Evolutionary conservation across 2,888 invertebrate genomes (phyloP).

Genomic region (Geophilus truncorum): DNA sequence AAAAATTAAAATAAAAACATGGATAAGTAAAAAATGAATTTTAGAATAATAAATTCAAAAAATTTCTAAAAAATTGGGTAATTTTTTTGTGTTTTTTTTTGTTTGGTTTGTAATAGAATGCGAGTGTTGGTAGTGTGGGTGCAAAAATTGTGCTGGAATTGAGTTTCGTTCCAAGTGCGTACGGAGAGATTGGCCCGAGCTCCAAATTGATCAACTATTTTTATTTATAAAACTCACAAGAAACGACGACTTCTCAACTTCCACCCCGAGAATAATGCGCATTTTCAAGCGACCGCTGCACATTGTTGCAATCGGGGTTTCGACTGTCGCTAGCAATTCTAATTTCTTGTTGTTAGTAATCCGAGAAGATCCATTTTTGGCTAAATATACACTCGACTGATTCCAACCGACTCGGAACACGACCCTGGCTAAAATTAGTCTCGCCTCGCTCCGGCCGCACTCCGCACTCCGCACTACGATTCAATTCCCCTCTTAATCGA

Average conservation of each 20-base stretch:
- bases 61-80: not conserved
- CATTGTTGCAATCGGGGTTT: not conserved
- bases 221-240: no score
- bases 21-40: no score
- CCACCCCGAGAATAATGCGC: not conserved
- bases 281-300: not conserved
- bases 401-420: not conserved
- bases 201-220: not conserved
- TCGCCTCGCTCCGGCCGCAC: not conserved
- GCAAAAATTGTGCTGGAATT: not conserved
- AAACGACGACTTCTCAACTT: not conserved
- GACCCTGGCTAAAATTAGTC: conserved; percentile 23
- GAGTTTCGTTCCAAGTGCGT: not conserved
- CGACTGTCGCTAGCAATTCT: not conserved
- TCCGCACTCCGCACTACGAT: no score
- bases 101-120: no score
- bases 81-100: not conserved
- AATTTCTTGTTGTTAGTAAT: not conserved
- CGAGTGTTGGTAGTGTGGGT: not conserved
- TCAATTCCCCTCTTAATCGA: no score
- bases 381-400: not conserved
- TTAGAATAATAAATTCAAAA: not conserved
- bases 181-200: not conserved
- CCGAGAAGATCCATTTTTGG: conserved; percentile 10
- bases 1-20: conserved; percentile 10